phyloP scores from a whole-genome alignment of 2,113 vertebrate genomes.

The human (Homo sapiens) region GRCh38 chrX:51403501-51404000 shows the following conservation, averaged over 20 bases:
- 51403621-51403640: background rate
- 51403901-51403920: conserved; percentile 23
- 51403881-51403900: background rate
- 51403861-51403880: background rate
- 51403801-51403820: background rate
- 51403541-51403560: background rate
- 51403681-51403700: conserved; percentile 1
- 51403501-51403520: background rate
- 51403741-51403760: background rate
- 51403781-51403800: background rate
- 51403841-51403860: background rate
- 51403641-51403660: background rate
- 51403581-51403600: background rate
- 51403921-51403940: conserved; percentile 1
- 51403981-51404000: background rate
- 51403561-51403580: background rate
- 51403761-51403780: conserved; percentile 1
- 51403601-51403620: background rate
- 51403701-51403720: background rate
- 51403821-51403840: background rate
- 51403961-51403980: background rate
- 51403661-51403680: background rate
- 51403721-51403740: background rate
- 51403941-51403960: background rate
- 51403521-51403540: background rate